phyloP scores from a whole-genome alignment of 2,888 invertebrate species.

The Ochropacha duplaris region DNA sequence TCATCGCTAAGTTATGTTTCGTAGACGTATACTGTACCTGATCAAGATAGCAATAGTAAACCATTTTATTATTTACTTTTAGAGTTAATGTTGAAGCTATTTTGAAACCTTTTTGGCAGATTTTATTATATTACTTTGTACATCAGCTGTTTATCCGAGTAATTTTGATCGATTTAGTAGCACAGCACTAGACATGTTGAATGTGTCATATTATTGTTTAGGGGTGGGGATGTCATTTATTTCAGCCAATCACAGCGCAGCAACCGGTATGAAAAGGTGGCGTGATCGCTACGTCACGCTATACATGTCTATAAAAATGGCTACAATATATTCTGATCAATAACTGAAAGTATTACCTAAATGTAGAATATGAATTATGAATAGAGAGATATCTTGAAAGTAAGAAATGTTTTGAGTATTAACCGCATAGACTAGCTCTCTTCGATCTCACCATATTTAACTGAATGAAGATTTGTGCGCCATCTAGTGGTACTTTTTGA shows the following conservation, averaged over 20 bases:
- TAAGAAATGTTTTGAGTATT: background rate
- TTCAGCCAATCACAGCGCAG: constrained; percentile 62
- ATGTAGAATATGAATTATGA: constrained; percentile 8
- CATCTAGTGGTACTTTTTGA: background rate
- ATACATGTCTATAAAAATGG: constrained; percentile 38
- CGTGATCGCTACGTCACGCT: constrained; percentile 77
- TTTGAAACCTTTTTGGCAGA: background rate
- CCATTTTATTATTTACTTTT: background rate
- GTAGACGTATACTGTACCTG: too few species aligned
- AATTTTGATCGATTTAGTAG: constrained; percentile 12
- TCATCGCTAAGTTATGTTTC: too few species aligned
- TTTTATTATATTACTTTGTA: background rate
- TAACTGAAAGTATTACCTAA: constrained; percentile 18
- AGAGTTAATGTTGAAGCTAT: background rate
- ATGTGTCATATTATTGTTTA: constrained; percentile 58
- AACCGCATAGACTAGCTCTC: background rate
- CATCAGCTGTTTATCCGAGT: constrained; percentile 10
- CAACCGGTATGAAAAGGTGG: constrained; percentile 69
- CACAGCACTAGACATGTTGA: constrained; percentile 64
- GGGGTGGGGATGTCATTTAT: constrained; percentile 45
- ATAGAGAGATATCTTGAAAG: background rate
- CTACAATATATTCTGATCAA: constrained; percentile 28
- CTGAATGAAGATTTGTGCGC: background rate
- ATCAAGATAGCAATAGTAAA: background rate
- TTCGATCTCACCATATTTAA: background rate